A percentile compares a stretch with the other conserved stretches of the same genome.
Conservation (phyloP, 2,888 invertebrate species). For the Drosophila pseudotalamancana region DNA sequence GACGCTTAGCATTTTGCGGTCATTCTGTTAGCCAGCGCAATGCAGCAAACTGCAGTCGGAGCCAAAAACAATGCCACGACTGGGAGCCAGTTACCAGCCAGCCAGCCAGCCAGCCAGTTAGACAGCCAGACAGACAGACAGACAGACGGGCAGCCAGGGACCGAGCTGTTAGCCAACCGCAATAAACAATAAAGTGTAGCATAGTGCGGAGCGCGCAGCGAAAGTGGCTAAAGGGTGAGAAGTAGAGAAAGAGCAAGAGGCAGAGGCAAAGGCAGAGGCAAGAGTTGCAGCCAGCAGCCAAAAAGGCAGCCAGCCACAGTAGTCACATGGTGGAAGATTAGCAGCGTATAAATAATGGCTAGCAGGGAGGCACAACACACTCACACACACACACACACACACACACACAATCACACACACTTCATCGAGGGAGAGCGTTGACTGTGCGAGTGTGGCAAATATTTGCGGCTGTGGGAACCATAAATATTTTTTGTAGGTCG, state of each 20-base stretch:
- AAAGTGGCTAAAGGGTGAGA: conserved; percentile 32
- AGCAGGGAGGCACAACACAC: conserved; percentile 25
- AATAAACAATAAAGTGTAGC: conserved; percentile 77
- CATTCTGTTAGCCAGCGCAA: conserved; percentile 53
- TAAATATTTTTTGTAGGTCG: conserved; percentile 67
- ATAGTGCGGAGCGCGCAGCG: conserved; percentile 35
- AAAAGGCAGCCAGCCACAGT: conserved; percentile 66
- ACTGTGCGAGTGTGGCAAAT: conserved; percentile 57
- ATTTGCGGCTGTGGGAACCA: conserved; percentile 64
- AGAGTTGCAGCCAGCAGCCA: conserved; percentile 48
- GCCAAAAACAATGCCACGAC: conserved; percentile 42
- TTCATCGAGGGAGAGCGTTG: conserved; percentile 3
- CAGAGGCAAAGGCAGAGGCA: background rate
- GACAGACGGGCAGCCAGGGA: conserved; percentile 42
- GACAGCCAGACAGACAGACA: conserved; percentile 3
- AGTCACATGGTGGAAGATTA: conserved; percentile 67
- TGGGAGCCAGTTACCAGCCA: conserved; percentile 30
- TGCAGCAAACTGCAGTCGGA: conserved; percentile 56
- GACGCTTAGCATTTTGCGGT: conserved; percentile 74
- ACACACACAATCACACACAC: conserved; percentile 5
- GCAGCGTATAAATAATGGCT: conserved; percentile 69
- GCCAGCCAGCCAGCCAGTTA: background rate
- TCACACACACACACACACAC: conserved; percentile 1
- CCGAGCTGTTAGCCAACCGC: conserved; percentile 60
- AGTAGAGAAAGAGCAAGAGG: background rate